These are phyloP conservation scores for Chloroclysta siterata DNA, from an alignment of 2,888 invertebrate species.

Conservation along the genomic window DNA sequence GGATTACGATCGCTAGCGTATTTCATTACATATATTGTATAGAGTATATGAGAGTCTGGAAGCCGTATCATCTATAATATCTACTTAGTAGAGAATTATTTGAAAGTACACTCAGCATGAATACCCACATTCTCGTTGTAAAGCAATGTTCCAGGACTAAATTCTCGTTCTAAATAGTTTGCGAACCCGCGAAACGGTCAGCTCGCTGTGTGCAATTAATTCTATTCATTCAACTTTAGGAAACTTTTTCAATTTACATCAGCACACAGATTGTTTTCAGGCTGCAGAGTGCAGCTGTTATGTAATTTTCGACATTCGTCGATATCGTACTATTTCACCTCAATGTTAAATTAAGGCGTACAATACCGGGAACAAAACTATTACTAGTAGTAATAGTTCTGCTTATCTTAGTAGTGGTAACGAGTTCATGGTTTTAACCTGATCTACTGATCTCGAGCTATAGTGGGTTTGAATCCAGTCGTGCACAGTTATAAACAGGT, in stretches of 20 bases:
- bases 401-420: too few species aligned
- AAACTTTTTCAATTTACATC: slow-evolving; percentile 72
- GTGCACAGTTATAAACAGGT: too few species aligned
- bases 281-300: slow-evolving; percentile 51
- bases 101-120: not conserved
- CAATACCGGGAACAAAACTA: slow-evolving; percentile 13
- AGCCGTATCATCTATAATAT: too few species aligned
- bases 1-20: too few species aligned
- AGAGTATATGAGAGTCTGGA: not conserved
- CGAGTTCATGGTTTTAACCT: too few species aligned
- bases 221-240: slow-evolving; percentile 54
- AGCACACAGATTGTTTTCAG: slow-evolving; percentile 43
- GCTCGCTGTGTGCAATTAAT: slow-evolving; percentile 57
- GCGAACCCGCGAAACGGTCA: slow-evolving; percentile 41
- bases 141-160: slow-evolving; percentile 9
- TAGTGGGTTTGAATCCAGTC: too few species aligned
- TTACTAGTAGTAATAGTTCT: too few species aligned
- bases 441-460: too few species aligned
- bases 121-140: slow-evolving; percentile 3
- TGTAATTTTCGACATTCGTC: slow-evolving; percentile 40
- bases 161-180: slow-evolving; percentile 47
- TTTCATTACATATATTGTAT: not conserved
- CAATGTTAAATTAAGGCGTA: slow-evolving; percentile 1
- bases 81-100: not conserved
- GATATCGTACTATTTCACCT: slow-evolving; percentile 21